Evolutionary conservation across 2,797 vertebrate genomes (phyloP).

Genomic region (Neoniphon sammara): DNA sequence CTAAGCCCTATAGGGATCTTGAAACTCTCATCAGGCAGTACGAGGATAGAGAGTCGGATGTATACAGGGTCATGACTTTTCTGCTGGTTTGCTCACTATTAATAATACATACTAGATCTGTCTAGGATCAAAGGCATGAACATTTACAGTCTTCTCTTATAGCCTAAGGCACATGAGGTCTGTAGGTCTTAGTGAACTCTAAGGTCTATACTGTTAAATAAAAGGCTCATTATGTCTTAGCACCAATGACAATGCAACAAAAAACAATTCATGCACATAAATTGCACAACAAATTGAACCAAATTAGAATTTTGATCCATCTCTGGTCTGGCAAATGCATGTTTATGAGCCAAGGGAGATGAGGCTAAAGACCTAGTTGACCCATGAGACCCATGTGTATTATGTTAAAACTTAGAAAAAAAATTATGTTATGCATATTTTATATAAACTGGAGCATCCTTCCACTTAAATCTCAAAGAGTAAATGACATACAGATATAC

Average conservation of each 20-base stretch:
- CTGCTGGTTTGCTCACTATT: conserved; percentile 43
- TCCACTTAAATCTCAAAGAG: not conserved
- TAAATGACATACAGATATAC: not conserved
- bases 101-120: conserved; percentile 59
- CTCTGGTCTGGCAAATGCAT: not conserved
- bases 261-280: too few species aligned
- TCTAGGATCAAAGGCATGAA: conserved; percentile 20
- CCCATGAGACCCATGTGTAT: not conserved
- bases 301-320: too few species aligned
- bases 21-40: conserved; percentile 66
- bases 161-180: not conserved
- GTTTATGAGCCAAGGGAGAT: not conserved
- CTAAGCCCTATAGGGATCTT: conserved; percentile 57
- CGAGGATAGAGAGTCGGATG: conserved; percentile 45
- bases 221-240: not conserved
- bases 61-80: conserved; percentile 48
- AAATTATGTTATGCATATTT: not conserved
- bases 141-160: conserved; percentile 10
- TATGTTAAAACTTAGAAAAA: not conserved
- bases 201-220: not conserved
- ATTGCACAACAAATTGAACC: too few species aligned
- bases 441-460: not conserved
- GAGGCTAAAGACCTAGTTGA: conserved; percentile 3
- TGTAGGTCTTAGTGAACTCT: not conserved
- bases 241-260: too few species aligned